Evolutionary conservation across 2,113 vertebrate genomes (phyloP).

Genomic region (Elanus axillaris): DNA sequence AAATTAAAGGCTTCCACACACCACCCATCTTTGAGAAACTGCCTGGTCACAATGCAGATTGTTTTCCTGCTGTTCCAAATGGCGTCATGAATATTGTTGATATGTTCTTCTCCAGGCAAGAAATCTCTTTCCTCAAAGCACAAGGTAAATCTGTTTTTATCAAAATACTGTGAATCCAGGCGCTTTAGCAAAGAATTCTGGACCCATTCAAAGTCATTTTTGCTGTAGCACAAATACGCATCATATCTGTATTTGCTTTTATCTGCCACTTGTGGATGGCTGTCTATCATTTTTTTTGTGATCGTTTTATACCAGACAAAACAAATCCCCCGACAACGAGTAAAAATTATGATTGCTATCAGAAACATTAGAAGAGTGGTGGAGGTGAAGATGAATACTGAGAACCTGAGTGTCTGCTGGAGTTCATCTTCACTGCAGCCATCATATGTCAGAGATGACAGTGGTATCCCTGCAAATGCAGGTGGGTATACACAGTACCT

Average conservation of each 20-base stretch:
- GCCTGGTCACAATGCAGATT: constrained; percentile 82
- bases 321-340: constrained; percentile 70
- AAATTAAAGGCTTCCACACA: constrained; percentile 88
- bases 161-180: constrained; percentile 82
- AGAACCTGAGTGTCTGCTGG: constrained; percentile 61
- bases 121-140: constrained; percentile 94
- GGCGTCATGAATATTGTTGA: constrained; percentile 83
- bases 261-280: background rate
- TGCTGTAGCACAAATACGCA: constrained; percentile 85
- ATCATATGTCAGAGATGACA: constrained; percentile 9
- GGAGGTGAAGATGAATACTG: constrained; percentile 67
- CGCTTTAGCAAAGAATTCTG: constrained; percentile 79
- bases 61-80: constrained; percentile 86
- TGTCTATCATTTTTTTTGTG: constrained; percentile 36
- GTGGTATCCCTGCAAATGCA: constrained; percentile 7
- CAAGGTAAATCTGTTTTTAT: constrained; percentile 77
- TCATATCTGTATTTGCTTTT: constrained; percentile 70
- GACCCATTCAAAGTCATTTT: constrained; percentile 85
- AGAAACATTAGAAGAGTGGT: constrained; percentile 19
- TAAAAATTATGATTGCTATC: constrained; percentile 33
- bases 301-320: constrained; percentile 79
- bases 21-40: constrained; percentile 90
- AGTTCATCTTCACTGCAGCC: constrained; percentile 71
- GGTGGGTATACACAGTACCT: constrained; percentile 75
- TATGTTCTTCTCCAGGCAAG: constrained; percentile 82